Conservation (phyloP, 2,113 vertebrate genomes). For the Petroica traversi region DNA sequence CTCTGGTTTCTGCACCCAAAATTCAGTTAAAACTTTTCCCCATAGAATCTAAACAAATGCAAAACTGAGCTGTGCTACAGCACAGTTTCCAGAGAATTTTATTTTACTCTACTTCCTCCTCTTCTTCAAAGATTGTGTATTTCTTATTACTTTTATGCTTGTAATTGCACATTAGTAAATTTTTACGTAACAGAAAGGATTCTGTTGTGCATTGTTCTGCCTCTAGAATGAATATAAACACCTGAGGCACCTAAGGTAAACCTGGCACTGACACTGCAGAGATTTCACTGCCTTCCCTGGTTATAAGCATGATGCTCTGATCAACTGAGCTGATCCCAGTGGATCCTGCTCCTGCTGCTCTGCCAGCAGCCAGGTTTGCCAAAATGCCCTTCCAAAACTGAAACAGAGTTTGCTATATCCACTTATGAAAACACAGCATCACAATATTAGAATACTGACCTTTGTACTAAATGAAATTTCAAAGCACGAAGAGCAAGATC, state of each 20-base stretch:
- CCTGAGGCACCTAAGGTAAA: neutral
- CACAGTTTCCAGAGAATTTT: neutral
- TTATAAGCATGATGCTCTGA: neutral
- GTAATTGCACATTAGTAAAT: neutral
- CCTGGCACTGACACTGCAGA: neutral
- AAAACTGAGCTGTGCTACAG: neutral
- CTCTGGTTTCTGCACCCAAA: neutral
- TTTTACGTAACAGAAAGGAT: neutral
- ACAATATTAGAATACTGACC: neutral
- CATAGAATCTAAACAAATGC: neutral
- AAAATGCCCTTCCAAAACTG: slow-evolving; percentile 65
- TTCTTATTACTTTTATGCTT: neutral
- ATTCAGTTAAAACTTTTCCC: neutral
- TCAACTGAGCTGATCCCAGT: neutral
- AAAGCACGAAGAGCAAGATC: neutral
- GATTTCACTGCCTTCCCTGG: slow-evolving; percentile 56
- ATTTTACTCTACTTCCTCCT: neutral
- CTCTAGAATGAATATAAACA: neutral
- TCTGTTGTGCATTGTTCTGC: neutral
- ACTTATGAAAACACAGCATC: neutral
- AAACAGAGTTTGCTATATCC: neutral
- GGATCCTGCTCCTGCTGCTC: slow-evolving; percentile 65
- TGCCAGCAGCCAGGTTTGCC: slow-evolving; percentile 59
- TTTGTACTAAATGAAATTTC: neutral
- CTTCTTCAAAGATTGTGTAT: neutral